Evolutionary conservation across 2,113 vertebrate species (phyloP), one percentile per base, ranked within the genome.

Genomic region (Gnathonemus echidnorhynchus): DNA sequence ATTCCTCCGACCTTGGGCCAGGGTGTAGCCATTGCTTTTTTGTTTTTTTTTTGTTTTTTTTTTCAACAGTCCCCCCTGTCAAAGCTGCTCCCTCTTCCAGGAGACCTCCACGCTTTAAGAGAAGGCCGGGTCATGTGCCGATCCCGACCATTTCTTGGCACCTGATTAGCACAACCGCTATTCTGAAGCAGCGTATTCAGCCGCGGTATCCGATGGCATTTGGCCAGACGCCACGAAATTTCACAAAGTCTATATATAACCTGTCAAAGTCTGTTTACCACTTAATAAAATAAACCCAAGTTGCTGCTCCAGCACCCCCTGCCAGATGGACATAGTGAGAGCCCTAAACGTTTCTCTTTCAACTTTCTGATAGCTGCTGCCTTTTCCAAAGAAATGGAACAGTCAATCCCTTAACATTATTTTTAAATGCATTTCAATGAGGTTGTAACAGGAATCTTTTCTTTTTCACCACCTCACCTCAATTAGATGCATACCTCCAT

Each of bases 161-260:
- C 92, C 93, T 95, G 93, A 94, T 95, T 95, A 96, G 92, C 92
- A 46, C 84, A 90, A 52, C 89, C 91, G 92, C 91, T 93, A 93
- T 93, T 92, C 90, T 87, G 74, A 90, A 88, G 90, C 87, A 92
- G 92, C 90, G 88, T 91, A 93, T 95, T 95, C 89, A 94, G 95
- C 94, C 91, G 88, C 53, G 89, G 90, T 92, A 89, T 91, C 90
- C 84, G 42, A 80, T 9, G 90, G 88, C 62, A 70, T 89, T 91
- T 93, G 93, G 93, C 93, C 86, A 53, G 56, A 87, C 90, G 92
- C 93, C 92, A 92, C 90, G 88, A 88, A 92, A 92, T 94, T 91
- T 88, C 89, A 66, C 91, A 88, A 91, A 91, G 90, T 92, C 92
- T 94, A 94, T 93, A 89, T 92, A 94, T 93, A 93, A 92, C 91